These are phyloP conservation scores for Ctenoplectra terminalis DNA, from an alignment of 1,140 invertebrate species.

Conservation along the genomic window DNA sequence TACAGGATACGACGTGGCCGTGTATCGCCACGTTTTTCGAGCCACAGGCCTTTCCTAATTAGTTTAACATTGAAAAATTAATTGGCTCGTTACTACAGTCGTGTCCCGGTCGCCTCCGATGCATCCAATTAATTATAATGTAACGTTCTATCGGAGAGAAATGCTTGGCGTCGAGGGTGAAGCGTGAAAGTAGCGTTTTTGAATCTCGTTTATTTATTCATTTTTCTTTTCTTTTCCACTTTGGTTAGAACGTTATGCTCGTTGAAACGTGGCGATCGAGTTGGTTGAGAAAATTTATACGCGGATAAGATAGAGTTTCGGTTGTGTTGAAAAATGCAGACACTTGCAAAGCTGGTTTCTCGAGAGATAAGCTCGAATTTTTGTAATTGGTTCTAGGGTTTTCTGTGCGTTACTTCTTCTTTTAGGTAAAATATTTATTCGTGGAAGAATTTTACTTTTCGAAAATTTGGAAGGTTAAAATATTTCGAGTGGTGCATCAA, in stretches of 20 bases:
- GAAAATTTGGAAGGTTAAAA: too few relatives aligned
- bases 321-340: background rate
- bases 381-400: too few relatives aligned
- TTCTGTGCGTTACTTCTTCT: too few relatives aligned
- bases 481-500: background rate
- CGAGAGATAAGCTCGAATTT: background rate
- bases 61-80: conserved; percentile 4
- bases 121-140: conserved; percentile 5
- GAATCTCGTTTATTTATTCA: background rate
- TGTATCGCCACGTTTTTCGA: background rate
- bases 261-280: background rate
- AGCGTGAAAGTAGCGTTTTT: conserved; percentile 14
- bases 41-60: background rate
- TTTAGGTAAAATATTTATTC: too few relatives aligned
- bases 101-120: background rate
- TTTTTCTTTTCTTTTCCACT: background rate
- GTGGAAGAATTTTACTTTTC: too few relatives aligned
- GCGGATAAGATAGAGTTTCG: background rate
- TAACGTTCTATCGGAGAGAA: background rate
- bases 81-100: conserved; percentile 2
- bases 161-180: background rate
- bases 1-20: background rate
- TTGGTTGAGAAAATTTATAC: background rate
- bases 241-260: too few relatives aligned
- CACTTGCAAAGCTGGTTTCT: background rate